Percentiles rank a stretch among this genome's conserved stretches.
phyloP scores from a whole-genome alignment of 2,888 invertebrate genomes.

The Frankliniella intonsa region DNA sequence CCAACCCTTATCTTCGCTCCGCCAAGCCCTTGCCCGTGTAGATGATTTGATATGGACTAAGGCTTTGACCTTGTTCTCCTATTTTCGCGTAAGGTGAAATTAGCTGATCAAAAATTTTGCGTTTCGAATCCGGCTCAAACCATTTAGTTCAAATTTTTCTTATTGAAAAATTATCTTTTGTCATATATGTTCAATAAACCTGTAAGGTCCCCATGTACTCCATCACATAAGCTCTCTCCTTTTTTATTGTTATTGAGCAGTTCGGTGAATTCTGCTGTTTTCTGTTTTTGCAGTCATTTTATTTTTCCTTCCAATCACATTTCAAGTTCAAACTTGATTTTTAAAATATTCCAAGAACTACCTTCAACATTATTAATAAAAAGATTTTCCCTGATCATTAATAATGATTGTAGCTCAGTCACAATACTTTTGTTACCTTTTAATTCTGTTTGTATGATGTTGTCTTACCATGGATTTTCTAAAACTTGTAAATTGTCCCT shows the following conservation, averaged over 20 bases:
- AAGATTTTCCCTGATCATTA: too few species aligned
- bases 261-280: neutral
- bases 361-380: too few species aligned
- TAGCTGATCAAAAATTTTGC: neutral
- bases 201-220: neutral
- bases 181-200: neutral
- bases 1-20: neutral
- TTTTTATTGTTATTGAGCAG: neutral
- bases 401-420: too few species aligned
- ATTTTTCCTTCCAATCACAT: neutral
- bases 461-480: neutral
- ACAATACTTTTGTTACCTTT: too few species aligned
- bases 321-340: neutral
- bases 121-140: neutral
- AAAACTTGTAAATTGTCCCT: neutral
- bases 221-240: neutral
- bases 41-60: neutral
- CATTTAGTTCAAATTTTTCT: neutral
- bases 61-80: neutral
- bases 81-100: neutral
- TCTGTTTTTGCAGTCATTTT: neutral
- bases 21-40: neutral
- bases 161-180: neutral
- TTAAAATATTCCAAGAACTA: neutral
- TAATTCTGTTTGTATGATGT: too few species aligned